These are phyloP conservation scores for Macrotis lagotis DNA, from an alignment of 2,113 vertebrate genomes.

Conservation along the genomic window DNA sequence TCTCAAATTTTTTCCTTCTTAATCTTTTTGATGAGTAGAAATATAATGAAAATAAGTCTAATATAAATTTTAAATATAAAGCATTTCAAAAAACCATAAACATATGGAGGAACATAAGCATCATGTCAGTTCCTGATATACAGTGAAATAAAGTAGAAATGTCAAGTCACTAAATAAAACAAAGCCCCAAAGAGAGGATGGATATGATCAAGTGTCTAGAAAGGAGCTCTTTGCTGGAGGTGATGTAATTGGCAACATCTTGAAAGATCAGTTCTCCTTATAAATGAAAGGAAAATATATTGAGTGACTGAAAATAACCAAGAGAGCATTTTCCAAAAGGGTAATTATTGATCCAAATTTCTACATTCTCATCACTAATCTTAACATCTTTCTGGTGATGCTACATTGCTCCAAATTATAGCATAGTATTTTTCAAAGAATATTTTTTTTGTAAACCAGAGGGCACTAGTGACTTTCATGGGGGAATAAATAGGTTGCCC, in stretches of 20 bases:
- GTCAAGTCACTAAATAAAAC: background rate
- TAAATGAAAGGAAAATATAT: no score
- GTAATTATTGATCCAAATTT: no score
- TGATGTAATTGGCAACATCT: background rate
- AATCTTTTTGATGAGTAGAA: background rate
- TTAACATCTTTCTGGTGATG: no score
- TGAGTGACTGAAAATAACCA: no score
- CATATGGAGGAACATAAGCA: background rate
- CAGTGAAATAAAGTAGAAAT: background rate
- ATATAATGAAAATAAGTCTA: background rate
- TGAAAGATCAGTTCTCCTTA: background rate
- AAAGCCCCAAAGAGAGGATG: background rate
- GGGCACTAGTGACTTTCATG: background rate
- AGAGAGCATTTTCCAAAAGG: no score
- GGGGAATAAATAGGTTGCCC: background rate
- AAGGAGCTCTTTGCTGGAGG: background rate
- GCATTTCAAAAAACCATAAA: background rate
- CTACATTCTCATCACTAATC: no score
- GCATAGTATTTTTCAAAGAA: no score
- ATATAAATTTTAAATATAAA: background rate
- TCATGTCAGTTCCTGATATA: background rate
- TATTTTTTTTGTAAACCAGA: background rate
- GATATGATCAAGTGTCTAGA: background rate
- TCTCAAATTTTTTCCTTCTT: background rate
- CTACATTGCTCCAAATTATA: no score